Conservation (phyloP, 2,113 vertebrate genomes). For the Mystacornis crossleyi region DNA sequence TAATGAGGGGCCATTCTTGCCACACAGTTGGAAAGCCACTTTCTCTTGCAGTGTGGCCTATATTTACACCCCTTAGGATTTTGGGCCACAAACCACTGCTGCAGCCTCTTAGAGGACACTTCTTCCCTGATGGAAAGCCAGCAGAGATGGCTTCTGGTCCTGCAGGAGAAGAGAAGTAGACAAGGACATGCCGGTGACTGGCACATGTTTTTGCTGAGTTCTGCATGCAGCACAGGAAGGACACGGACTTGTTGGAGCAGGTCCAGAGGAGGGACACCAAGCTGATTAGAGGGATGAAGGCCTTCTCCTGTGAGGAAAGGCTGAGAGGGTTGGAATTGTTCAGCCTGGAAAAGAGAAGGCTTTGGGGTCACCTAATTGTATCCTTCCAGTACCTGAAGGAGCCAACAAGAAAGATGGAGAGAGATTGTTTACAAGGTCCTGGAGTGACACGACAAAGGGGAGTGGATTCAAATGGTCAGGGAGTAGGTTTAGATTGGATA, state of each 20-base stretch:
- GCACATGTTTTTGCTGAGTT: neutral
- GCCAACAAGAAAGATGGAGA: neutral
- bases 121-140: neutral
- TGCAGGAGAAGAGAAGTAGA: neutral
- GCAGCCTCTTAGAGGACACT: neutral
- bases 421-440: neutral
- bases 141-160: neutral
- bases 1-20: conserved; percentile 48
- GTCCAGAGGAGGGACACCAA: neutral
- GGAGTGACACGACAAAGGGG: neutral
- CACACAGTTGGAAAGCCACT: neutral
- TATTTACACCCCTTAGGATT: neutral
- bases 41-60: neutral
- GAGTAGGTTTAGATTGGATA: neutral
- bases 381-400: neutral
- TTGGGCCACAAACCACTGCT: neutral
- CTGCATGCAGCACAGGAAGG: neutral
- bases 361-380: neutral
- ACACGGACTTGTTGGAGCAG: neutral
- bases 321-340: neutral
- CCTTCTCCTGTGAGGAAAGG: neutral
- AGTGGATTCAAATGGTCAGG: neutral
- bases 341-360: neutral
- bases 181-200: accelerated
- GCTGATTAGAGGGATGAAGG: neutral